Evolutionary conservation across 2,888 invertebrate species (phyloP), one percentile per base, ranked within the genome.

Genomic region (Noctua comes): DNA sequence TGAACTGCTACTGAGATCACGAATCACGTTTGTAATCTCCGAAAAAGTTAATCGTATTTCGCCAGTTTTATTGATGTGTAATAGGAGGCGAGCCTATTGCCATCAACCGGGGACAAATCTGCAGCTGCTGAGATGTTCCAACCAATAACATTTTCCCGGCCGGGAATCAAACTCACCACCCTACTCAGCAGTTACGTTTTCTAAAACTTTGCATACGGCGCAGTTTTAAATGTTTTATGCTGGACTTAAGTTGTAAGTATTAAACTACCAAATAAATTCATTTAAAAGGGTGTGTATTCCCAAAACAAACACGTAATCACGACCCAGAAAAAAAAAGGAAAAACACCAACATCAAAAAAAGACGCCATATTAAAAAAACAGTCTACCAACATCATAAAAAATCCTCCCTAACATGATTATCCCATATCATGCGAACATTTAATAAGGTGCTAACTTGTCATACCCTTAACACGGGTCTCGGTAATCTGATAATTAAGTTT

Each of bases 401-500:
- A 13, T n/a, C 11, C 21, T 1, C 2, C 48, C 36, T 68, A 43
- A 76, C 73, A 73, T 86, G 62, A 85, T 86, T 75, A 84, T 71
- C 73, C 84, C 65, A 64, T 86, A 86, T 82, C 84, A 85, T 74
- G 46, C 72, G 48, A 68, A 59, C 73, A 83, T 79, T 78, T 88
- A 89, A 88, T 88, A 82, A 82, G 86, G 88, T 82, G 89, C 73
- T 82, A 88, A 88, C 77, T 73, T 80, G 86, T 86, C 86, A 88
- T 11, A 27, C 51, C 3, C 64, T 1, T 88, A 89, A 88, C 77
- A 65, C 71, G 81, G 88, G 89, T 86, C 76, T 62, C 66, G 40
- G 73, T 87, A 87, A 85, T 77, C 84, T 64, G 82, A 86, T 89
- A 88, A 88, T 88, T 89, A 88, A 88, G 89, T 89, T 88, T 88